Evolutionary conservation across 2,888 invertebrate species (phyloP).

Genomic region (Chymomyza fuscimana): DNA sequence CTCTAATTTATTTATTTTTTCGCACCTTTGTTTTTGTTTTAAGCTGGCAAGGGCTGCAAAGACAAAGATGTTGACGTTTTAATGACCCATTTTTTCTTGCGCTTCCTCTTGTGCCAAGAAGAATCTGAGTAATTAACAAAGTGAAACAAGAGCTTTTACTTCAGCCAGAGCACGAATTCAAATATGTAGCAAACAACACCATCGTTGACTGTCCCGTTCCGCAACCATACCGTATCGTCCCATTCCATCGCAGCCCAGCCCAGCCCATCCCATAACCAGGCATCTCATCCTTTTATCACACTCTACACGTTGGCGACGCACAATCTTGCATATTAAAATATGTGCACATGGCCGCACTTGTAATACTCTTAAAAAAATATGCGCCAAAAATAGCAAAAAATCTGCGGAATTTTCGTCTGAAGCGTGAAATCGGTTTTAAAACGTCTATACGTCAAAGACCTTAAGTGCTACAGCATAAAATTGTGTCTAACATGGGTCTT

Average conservation of each 20-base stretch:
- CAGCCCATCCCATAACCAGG: background rate
- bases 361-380: background rate
- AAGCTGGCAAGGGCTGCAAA: conserved; percentile 1
- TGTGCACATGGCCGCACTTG: background rate
- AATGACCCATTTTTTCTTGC: conserved; percentile 31
- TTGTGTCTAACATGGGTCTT: too few relatives aligned
- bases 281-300: background rate
- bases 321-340: background rate
- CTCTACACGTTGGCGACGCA: conserved; percentile 1
- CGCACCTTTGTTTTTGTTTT: conserved; percentile 22
- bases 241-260: background rate
- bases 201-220: conserved; percentile 13
- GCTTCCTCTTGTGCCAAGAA: conserved; percentile 21
- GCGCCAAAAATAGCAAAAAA: too few relatives aligned
- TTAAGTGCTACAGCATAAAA: too few relatives aligned
- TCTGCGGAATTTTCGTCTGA: too few relatives aligned
- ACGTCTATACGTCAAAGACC: too few relatives aligned
- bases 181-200: conserved; percentile 27
- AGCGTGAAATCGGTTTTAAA: too few relatives aligned
- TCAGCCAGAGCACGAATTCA: conserved; percentile 18
- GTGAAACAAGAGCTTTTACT: conserved; percentile 31
- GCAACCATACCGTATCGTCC: background rate
- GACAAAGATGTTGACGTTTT: conserved; percentile 32
- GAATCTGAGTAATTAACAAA: conserved; percentile 33
- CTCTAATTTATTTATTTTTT: conserved; percentile 33